phyloP scores from a whole-genome alignment of 2,797 vertebrate species.

The Tamandua tetradactyla region DNA sequence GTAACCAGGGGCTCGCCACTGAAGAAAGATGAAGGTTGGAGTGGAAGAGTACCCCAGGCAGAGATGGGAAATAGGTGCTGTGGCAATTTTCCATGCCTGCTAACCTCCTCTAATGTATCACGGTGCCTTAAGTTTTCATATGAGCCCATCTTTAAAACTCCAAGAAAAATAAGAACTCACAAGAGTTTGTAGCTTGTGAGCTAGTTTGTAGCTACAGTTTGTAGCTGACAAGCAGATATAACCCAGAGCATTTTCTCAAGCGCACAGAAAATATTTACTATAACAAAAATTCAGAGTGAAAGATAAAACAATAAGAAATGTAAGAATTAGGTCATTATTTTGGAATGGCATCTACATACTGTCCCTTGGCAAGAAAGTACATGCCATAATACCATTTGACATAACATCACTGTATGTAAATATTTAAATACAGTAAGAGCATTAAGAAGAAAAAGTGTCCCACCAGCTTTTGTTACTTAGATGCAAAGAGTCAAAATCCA shows the following conservation, averaged over 20 bases:
- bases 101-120: neutral
- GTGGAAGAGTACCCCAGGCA: neutral
- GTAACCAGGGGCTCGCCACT: neutral
- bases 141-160: neutral
- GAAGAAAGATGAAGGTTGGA: neutral
- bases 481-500: neutral
- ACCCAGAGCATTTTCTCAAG: neutral
- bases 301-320: conserved; percentile 1
- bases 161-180: conserved; percentile 28
- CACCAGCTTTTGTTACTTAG: conserved; percentile 24
- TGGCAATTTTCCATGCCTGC: neutral
- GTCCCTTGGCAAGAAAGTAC: neutral
- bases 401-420: neutral
- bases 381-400: neutral
- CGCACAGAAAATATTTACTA: neutral
- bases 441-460: conserved; percentile 21
- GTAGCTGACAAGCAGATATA: neutral
- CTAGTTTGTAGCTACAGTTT: no score
- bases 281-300: neutral
- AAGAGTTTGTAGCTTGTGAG: neutral
- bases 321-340: neutral
- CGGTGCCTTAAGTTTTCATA: neutral
- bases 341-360: neutral
- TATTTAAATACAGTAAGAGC: neutral
- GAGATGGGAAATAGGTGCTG: neutral